Evolutionary conservation across 2,113 vertebrate genomes (phyloP).

Genomic region (Poicephalus meyeri): DNA sequence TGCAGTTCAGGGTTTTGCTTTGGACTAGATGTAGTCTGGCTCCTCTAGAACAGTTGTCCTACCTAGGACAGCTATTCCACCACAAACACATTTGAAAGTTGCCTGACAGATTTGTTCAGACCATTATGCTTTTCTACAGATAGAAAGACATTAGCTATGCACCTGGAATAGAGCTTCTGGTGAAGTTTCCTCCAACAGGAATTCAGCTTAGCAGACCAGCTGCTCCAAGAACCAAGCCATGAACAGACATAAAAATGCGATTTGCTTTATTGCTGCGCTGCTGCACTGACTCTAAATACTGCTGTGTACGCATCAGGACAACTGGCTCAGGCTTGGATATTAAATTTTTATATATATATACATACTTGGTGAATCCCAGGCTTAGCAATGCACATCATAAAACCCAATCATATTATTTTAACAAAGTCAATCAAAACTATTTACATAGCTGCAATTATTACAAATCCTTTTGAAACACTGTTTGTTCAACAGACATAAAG

Average conservation of each 20-base stretch:
- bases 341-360: not conserved
- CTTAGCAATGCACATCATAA: not conserved
- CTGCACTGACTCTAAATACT: not conserved
- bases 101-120: not conserved
- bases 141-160: not conserved
- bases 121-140: not conserved
- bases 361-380: not conserved
- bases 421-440: not conserved
- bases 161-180: not conserved
- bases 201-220: not conserved
- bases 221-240: not conserved
- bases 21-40: not conserved
- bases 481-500: constrained; percentile 16
- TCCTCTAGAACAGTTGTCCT: not conserved
- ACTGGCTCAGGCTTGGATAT: not conserved
- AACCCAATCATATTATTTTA: not conserved
- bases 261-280: not conserved
- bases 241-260: not conserved
- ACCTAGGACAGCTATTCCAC: not conserved
- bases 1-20: not conserved
- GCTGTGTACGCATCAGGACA: not conserved
- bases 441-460: not conserved
- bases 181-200: not conserved
- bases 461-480: not conserved
- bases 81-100: not conserved